phyloP scores from a whole-genome alignment of 2,888 invertebrate genomes.

The Notodromas monacha region DNA sequence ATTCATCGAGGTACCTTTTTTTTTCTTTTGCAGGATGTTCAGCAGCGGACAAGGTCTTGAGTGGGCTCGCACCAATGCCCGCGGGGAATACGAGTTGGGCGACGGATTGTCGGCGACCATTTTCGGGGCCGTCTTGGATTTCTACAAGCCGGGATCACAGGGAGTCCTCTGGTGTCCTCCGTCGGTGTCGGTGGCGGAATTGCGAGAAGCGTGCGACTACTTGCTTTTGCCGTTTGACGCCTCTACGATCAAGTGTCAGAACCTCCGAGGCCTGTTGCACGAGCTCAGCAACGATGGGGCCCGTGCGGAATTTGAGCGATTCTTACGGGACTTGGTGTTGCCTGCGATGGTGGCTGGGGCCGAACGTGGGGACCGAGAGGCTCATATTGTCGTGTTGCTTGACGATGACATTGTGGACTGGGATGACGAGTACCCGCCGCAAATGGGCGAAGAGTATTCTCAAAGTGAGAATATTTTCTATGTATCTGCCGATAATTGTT shows the following conservation, averaged over 20 bases:
- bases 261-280: constrained; percentile 80
- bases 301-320: constrained; percentile 73
- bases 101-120: constrained; percentile 84
- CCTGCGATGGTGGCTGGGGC: constrained; percentile 85
- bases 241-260: constrained; percentile 72
- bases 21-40: constrained; percentile 58
- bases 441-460: constrained; percentile 96
- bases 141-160: constrained; percentile 59
- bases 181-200: constrained; percentile 72
- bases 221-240: constrained; percentile 89
- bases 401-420: constrained; percentile 90
- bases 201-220: constrained; percentile 94
- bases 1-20: no score
- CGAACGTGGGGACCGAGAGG: constrained; percentile 78
- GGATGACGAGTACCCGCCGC: constrained; percentile 97
- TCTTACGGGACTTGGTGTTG: constrained; percentile 70
- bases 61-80: constrained; percentile 70
- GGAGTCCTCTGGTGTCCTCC: constrained; percentile 78
- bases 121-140: constrained; percentile 77
- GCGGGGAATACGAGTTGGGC: constrained; percentile 86
- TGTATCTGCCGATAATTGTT: no score
- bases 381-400: constrained; percentile 74
- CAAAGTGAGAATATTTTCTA: constrained; percentile 35
- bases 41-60: constrained; percentile 48
- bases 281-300: constrained; percentile 99